Conservation (phyloP, 2,797 vertebrate genomes). For the Gambusia yucatana region DNA sequence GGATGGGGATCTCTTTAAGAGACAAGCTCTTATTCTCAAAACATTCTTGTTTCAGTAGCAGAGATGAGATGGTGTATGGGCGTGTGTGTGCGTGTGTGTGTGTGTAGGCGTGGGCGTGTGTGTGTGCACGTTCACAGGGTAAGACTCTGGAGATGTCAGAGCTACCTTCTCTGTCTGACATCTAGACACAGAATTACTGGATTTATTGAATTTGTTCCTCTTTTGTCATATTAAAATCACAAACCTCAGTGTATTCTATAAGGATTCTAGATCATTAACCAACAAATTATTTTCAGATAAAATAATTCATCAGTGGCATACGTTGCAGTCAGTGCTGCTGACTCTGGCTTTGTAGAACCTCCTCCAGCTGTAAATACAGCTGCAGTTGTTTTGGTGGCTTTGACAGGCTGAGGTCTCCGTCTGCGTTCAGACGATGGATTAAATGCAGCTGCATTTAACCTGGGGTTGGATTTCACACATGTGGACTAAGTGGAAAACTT, state of each 20-base stretch:
- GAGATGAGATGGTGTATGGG: neutral
- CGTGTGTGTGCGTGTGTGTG: too few relatives aligned
- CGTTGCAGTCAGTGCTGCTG: neutral
- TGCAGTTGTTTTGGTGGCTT: neutral
- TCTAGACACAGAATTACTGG: neutral
- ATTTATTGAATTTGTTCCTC: neutral
- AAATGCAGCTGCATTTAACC: neutral
- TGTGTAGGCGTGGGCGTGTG: too few relatives aligned
- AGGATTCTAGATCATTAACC: neutral
- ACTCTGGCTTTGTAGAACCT: neutral
- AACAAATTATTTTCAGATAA: neutral
- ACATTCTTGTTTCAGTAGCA: neutral
- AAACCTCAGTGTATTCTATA: neutral
- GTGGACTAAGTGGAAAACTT: too few relatives aligned
- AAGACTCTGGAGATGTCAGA: neutral
- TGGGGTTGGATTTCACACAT: neutral
- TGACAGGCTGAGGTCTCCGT: too few relatives aligned
- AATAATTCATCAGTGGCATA: neutral
- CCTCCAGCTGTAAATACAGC: neutral
- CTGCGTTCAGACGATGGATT: neutral
- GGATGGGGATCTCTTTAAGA: neutral
- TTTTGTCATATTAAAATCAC: neutral
- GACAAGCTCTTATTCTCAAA: neutral
- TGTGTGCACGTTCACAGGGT: neutral
- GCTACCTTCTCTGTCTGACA: neutral